Evolutionary conservation across 1,140 invertebrate species (phyloP).

Genomic region (Pogonognathellus flavescens): DNA sequence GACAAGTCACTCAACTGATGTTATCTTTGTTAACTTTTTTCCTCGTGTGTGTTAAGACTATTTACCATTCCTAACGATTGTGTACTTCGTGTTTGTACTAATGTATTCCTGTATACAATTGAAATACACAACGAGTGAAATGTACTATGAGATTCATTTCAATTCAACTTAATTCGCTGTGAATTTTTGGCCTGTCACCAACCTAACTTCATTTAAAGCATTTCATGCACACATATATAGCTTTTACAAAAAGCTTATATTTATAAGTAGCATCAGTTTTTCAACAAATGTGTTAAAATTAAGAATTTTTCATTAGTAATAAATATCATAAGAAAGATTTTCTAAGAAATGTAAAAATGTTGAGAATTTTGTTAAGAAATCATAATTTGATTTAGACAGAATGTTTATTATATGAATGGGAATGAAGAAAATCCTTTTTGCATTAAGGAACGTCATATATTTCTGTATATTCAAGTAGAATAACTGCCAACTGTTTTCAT

Average conservation of each 20-base stretch:
- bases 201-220: neutral
- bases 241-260: neutral
- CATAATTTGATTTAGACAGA: too few species aligned
- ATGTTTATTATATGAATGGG: too few species aligned
- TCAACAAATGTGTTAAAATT: too few species aligned
- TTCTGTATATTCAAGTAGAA: neutral
- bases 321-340: too few species aligned
- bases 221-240: neutral
- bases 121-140: neutral
- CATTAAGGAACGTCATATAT: too few species aligned
- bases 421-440: too few species aligned
- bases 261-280: too few species aligned
- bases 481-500: constrained; percentile 23
- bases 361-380: too few species aligned
- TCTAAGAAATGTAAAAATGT: too few species aligned
- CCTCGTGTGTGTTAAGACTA: neutral
- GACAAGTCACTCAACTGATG: constrained; percentile 26
- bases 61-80: neutral
- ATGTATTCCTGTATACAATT: neutral
- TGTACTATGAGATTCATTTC: constrained; percentile 13
- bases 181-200: constrained; percentile 20
- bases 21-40: constrained; percentile 45
- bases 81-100: neutral
- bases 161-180: neutral
- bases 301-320: too few species aligned